Base-by-base conservation (phyloP, 2,797 vertebrate genomes). In the Pseudochirops corinnae region DNA sequence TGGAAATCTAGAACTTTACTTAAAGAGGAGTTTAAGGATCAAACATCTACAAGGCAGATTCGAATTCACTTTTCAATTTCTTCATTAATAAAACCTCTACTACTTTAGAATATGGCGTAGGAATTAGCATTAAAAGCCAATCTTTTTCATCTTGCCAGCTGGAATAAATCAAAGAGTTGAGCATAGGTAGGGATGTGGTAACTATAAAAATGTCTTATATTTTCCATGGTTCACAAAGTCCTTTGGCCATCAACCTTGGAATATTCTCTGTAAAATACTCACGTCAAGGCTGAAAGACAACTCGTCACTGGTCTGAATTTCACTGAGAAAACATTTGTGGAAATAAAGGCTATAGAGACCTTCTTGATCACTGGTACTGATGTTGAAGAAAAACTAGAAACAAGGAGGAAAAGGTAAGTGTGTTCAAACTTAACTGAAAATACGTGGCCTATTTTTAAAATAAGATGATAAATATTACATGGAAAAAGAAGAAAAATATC, bases 321-420 rank as follows among this genome's bases (percentile, higher is more conserved):
- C 92, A 3, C 21, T 95, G 56, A 91, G 96, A 18, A 93, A 16
- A 96, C 99, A 99, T 91, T 99, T 99, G 97, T 99, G 99, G 97
- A 99, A 99, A 97, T 99, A 99, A 0, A 99, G 98, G 97, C 99
- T 99, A 98, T 99, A 99, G 90, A 99, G 99, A 50, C 99, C 99
- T 98, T 99, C 99, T 94, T 99, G 98, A 67, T 98, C 98, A 2
- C 98, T 96, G 0, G 98, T 98, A 96, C 98, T 99, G 98, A 99
- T 98, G 93, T 98, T 99, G 93, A 99, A 99, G 82, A 95, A 98
- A 98, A 99, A 99, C 99, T 99, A 98, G 28, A 98, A 98, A 94
- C 0, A 95, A 98, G 90, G 57, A 97, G 93, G 26, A 97, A 90
- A 82, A 93, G 90, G 46, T 67, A 90, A 90, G 46, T 33, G 14